Base-by-base conservation (phyloP, 2,888 invertebrate genomes). In the Ormyrus pomaceus region DNA sequence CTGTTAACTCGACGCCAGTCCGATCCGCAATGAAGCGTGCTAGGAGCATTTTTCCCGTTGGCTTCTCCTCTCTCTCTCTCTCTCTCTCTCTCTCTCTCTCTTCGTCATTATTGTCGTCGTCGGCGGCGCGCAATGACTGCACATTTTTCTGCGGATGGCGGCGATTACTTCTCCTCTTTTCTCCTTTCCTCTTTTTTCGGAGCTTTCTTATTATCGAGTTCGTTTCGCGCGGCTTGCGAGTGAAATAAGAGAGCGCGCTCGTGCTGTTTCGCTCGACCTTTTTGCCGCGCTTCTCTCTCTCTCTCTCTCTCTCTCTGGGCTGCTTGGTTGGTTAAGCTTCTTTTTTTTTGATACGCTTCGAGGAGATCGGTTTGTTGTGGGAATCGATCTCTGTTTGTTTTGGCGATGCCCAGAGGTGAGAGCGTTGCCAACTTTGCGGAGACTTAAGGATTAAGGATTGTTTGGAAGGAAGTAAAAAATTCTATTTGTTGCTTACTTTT, bases 1-100 rank as follows among this genome's bases (percentile, higher is more conserved):
- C 62, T 78, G 81, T 81, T 81, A 75, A 72, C 72, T 77, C 80
- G 51, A 66, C 56, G 73, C 64, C 70, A 56, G 62, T 72, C 72
- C n/a, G 73, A 69, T 69, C 64, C 56, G 69, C 77, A 58, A 80
- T 72, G 80, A 80, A 77, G 77, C 80, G 71, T 13, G 55, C 13
- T 10, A 19, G 19, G 19, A 10, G 9, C 48, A 53, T 50, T 71
- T 58, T 71, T 69, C 50, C 50, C 56, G 3, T 48, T 19, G 19
- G 19, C 19, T 19, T 19, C 19, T 19, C 19, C 19, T 19, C 19
- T 19, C 45, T 48, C 19, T 19, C 59, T 51, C 50, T 9, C 19
- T 9, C 45, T 19, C 19, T 19, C 19, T 19, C 19, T n/a, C n/a
- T 19, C 19, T 19, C 19, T 19, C 19, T 19, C 19, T 19, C 19